Evolutionary conservation across 2,888 invertebrate genomes (phyloP), one percentile per base, ranked within the genome.

Genomic region (Eupithecia dodoneata): DNA sequence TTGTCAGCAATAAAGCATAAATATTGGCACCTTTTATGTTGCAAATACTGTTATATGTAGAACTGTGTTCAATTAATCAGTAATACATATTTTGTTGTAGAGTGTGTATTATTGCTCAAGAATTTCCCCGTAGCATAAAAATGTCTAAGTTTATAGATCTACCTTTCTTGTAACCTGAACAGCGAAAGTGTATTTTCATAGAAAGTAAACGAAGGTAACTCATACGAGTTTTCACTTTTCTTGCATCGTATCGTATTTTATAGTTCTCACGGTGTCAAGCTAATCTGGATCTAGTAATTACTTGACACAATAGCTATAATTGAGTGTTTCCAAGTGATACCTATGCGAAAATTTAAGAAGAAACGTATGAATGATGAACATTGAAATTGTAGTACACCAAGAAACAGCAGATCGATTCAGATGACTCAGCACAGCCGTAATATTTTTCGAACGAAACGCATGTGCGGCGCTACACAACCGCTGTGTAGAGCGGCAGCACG

Each of bases 221-320:
- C 73, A 79, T 76, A 78, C 72, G 72, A 18, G 67, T 82, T 81
- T 81, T 77, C 79, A 76, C 79, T 80, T 79, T 77, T 77, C 79
- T 79, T 79, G 71, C 47, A 69, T 18, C 44, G 65, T 66, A 66
- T 66, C 70, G 52, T 75, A 72, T 79, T 81, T 73, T 77, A 72
- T 78, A 13, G 69, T 81, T 82, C 81, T 55, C 81, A 82, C 82
- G 80, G 44, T 75, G 69, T 81, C 76, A 73, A 78, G 75, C 70
- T 79, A 78, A 82, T 84, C 84, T 82, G 75, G 77, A 83, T 84
- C 78, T 76, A 45, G 45, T 80, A 84, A 83, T 82, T 78, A 76
- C 55, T 71, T 47, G 70, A 79, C 79, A 83, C 83, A 83, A 84
- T 84, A 73, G 81, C 80, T 77, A 80, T 81, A 79, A 81, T 71